Base-by-base conservation (phyloP, 2,113 vertebrate genomes). In the Laticauda laticaudata region DNA sequence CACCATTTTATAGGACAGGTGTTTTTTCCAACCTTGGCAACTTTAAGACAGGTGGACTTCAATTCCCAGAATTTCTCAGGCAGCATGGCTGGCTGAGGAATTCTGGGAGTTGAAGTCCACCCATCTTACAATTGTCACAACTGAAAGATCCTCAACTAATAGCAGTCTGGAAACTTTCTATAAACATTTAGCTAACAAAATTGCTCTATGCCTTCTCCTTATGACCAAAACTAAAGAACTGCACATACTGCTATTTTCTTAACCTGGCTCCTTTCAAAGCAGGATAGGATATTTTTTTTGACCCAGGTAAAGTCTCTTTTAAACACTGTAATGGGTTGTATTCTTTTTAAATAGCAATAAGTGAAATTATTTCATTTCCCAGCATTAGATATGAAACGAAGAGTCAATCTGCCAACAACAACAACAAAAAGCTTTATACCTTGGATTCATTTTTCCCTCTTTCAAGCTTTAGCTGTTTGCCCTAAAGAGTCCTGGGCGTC, bases 241-340 rank as follows among this genome's bases (percentile, higher is more conserved):
- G 5, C 95, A 93, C 95, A n/a, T 51, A 96, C 95, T 95, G 92
- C 94, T 92, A 92, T 90, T 96, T 95, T 81, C 18, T 93, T 14
- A 96, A 96, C 95, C 94, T 95, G 95, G 93, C 94, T 93, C 94
- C 94, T 97, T 97, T 96, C 91, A 93, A 85, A 95, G 86, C 12
- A 15, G 81, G 24, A 54, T 10, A 43, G 3, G 26, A 34, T 95
- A 94, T 92, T 94, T 91, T 85, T 92, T 94, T 91, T 85, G 87
- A 55, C 90, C 92, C 93, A 94, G 95, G 45, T 95, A 96, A 95
- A 96, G 94, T 93, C 93, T 95, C 96, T 96, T 95, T 95, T 88
- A 89, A 94, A 93, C 89, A 94, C 34, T 94, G 90, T 96, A 96
- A 96, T 96, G 93, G 95, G 95, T 95, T 94, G 92, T 95, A 95